A percentile compares a stretch with the other conserved stretches of the same genome.
Conservation (phyloP, 2,113 vertebrate species). For the Holacanthus passer region DNA sequence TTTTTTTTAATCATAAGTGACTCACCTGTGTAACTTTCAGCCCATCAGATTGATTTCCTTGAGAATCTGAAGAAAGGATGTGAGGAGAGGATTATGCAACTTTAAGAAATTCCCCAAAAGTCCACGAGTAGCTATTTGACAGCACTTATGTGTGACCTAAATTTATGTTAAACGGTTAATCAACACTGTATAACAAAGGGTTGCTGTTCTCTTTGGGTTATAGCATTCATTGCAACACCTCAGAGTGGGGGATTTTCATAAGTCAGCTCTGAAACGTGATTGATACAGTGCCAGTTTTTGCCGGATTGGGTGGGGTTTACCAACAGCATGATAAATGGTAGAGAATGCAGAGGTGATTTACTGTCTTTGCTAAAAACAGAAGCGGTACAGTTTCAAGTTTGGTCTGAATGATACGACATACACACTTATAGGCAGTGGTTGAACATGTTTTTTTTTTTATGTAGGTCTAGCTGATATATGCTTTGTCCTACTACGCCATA, state of each 20-base stretch:
- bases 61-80: slow-evolving; percentile 37
- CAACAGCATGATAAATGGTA: neutral
- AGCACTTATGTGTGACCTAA: neutral
- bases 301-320: neutral
- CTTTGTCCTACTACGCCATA: neutral
- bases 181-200: neutral
- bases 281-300: neutral
- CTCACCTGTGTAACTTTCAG: slow-evolving; percentile 57
- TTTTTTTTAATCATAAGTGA: neutral
- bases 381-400: neutral
- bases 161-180: neutral
- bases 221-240: neutral
- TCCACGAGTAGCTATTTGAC: neutral
- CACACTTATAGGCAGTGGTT: neutral
- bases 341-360: neutral
- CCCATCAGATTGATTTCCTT: neutral
- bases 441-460: neutral
- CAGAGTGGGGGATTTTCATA: neutral
- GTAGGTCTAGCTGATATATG: too few species aligned
- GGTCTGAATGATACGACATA: neutral
- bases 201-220: neutral
- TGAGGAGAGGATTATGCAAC: slow-evolving; percentile 3
- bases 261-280: neutral
- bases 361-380: neutral
- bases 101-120: neutral